Base-by-base conservation (phyloP, 2,797 vertebrate genomes). In the Typhlichthys eigenmanni region DNA sequence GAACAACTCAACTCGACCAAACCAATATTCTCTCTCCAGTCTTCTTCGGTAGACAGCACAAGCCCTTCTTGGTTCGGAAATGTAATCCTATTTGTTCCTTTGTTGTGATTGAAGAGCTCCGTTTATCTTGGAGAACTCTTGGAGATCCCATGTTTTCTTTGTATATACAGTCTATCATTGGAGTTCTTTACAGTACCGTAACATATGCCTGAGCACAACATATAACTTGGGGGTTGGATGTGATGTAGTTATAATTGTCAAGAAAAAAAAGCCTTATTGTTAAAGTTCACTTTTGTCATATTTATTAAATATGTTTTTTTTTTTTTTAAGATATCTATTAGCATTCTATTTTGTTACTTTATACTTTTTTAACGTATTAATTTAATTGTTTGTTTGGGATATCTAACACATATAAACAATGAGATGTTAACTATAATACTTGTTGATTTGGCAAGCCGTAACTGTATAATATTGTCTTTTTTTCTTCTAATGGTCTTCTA, bases 191-290 rank as follows among this genome's bases (percentile, higher is more conserved):
- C 75, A 78, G 87, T 86, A 75, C 83, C 78, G 82, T 85, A 82
- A 66, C 84, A 79, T 80, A 85, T 19, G 84, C 89, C 85, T 87
- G 87, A 91, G 90, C 87, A 92, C 85, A 89, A 88, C 83, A 82
- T 87, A 81, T 87, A 88, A 71, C 48, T 79, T 84, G 89, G 80
- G 34, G 86, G 83, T 85, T 76, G 85, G 85, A 87, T 85, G 85
- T 89, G 86, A 87, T 85, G 88, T 90, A 83, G 81, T 88, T 85
- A 75, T 89, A 84, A 85, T 82, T 75, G 87, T 88, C 52, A 81
- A 69, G 80, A 81, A 84, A 83, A 89, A 86, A 85, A 87, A 91
- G 92, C 92, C 93, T 93, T 92, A 93, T 88, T 89, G 90, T 92
- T 88, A 88, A 88, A 34, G 88, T 89, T 90, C 82, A 85, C 82